Evolutionary conservation across 2,888 invertebrate genomes (phyloP), one percentile per base, ranked within the genome.

Genomic region (Drosophila colorata): DNA sequence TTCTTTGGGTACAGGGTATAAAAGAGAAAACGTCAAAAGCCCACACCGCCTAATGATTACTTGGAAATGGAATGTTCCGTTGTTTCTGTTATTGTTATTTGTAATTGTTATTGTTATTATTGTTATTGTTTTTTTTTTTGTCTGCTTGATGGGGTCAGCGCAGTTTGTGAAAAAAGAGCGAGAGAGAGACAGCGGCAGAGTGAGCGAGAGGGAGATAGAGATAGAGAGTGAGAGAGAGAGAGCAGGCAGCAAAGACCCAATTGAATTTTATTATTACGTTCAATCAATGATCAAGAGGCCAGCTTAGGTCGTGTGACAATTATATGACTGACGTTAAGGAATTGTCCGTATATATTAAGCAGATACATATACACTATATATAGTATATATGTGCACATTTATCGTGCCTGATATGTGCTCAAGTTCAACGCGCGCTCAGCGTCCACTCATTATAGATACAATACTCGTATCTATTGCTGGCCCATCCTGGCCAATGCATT

Each of bases 221-320:
- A 14, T 49, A 8, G 41, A 14, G 48, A n/a, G 23, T 33, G 25
- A 14, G 44, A 7, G 28, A 35, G 51, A 52, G 61, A 61, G 61
- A 31, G 58, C 25, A 28, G 25, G 28, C 28, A 28, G 25, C 25
- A 65, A 55, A 80, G 69, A 60, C 68, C 72, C 85, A 86, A 86
- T 86, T 86, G 86, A 86, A 90, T 90, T 88, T 89, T 77, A 83
- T 91, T 92, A 90, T 90, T 91, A 91, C 91, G 90, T 88, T 91
- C 91, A 92, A 92, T 92, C 91, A 90, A 90, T 91, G 90, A 89
- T 87, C 90, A 86, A 86, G 90, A 90, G 92, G 92, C 89, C 91
- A 91, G 80, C 85, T 87, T 89, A 89, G 92, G 92, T 92, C 92
- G 92, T 92, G 92, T 91, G 92, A 92, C 92, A 92, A 92, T 91